A percentile compares a stretch with the other conserved stretches of the same genome.
Conservation (phyloP, 2,797 vertebrate genomes). For the Enteromius treurensis region DNA sequence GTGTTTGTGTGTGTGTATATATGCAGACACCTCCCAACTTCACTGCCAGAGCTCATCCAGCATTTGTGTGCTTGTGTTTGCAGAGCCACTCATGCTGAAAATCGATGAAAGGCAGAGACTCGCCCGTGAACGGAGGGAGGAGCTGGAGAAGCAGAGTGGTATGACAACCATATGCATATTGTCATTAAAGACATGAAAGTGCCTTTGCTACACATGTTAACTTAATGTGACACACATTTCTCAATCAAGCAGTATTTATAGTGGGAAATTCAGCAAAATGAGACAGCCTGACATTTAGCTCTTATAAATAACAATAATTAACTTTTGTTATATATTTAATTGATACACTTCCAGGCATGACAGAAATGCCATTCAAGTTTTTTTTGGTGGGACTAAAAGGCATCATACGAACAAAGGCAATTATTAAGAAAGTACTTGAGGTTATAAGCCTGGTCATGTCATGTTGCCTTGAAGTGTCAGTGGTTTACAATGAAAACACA, state of each 20-base stretch:
- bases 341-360: not conserved
- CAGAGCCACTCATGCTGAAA: conserved; percentile 81
- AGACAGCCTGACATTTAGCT: not conserved
- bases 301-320: not conserved
- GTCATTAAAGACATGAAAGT: not conserved
- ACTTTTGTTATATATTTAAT: not conserved
- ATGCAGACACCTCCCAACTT: not conserved
- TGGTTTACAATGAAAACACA: not conserved
- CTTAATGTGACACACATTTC: not conserved
- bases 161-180: conserved; percentile 49
- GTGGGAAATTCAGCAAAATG: not conserved
- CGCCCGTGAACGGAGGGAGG: conserved; percentile 90
- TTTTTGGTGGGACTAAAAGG: not conserved
- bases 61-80: conserved; percentile 13
- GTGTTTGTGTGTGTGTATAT: not conserved
- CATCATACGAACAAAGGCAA: not conserved
- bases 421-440: not conserved
- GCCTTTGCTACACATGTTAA: not conserved
- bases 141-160: conserved; percentile 90
- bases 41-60: not conserved
- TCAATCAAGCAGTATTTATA: not conserved
- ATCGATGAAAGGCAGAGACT: conserved; percentile 91
- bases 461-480: not conserved
- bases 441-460: not conserved
- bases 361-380: not conserved